phyloP scores from a whole-genome alignment of 2,113 vertebrate species.

The Excalfactoria chinensis region DNA sequence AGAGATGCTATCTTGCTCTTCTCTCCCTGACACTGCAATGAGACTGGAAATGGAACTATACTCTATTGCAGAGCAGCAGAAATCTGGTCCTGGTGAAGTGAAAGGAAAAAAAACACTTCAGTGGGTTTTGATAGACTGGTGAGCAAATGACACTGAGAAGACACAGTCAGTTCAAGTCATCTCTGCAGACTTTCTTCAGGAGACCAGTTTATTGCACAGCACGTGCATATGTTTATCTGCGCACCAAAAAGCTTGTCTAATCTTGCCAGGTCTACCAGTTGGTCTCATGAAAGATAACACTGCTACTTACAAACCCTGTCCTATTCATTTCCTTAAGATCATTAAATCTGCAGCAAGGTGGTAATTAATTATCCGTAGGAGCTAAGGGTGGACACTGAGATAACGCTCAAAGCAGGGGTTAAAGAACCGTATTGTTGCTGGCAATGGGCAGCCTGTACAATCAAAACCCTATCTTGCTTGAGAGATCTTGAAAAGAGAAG shows the following conservation, averaged over 20 bases:
- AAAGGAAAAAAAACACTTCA: background rate
- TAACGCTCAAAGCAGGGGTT: background rate
- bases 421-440: fast-evolving
- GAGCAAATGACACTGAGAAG: background rate
- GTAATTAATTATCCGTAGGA: background rate
- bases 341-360: background rate
- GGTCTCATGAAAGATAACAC: background rate
- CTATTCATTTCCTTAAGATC: background rate
- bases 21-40: background rate
- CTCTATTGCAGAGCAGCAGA: background rate
- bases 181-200: background rate
- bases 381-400: background rate
- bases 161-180: background rate
- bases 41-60: background rate
- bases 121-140: background rate
- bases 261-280: background rate
- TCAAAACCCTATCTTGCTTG: background rate
- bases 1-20: background rate
- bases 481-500: background rate
- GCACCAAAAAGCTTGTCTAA: background rate
- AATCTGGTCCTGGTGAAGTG: background rate
- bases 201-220: background rate
- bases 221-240: background rate
- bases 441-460: background rate
- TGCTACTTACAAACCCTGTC: background rate